phyloP scores from a whole-genome alignment of 2,888 invertebrate species.

The Ischnura elegans region DNA sequence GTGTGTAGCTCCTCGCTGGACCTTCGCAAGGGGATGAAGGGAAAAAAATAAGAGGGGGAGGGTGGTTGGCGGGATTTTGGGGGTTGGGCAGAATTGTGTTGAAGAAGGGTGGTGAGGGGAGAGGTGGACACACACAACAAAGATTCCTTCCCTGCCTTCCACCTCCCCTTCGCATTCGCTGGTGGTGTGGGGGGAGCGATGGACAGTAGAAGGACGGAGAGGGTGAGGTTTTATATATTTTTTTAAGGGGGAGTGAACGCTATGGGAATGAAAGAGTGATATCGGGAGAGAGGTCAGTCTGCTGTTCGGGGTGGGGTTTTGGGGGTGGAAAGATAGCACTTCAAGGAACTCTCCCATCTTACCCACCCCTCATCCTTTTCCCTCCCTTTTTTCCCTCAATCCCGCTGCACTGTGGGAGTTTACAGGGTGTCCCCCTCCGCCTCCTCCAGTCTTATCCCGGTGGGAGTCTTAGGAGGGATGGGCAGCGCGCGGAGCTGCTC shows the following conservation, averaged over 20 bases:
- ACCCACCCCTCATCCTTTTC: background rate
- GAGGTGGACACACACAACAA: slow-evolving; percentile 51
- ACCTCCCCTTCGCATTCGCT: no score
- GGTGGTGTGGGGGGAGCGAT: background rate
- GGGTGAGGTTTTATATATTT: background rate
- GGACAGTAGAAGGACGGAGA: background rate
- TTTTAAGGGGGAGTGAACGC: slow-evolving; percentile 38
- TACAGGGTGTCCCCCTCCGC: slow-evolving; percentile 37
- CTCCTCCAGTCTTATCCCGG: slow-evolving; percentile 56
- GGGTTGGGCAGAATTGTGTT: slow-evolving; percentile 56
- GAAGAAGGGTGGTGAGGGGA: slow-evolving; percentile 42
- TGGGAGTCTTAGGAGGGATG: slow-evolving; percentile 53
- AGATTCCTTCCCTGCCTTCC: slow-evolving; percentile 49
- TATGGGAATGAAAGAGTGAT: slow-evolving; percentile 67
- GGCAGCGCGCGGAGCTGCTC: slow-evolving; percentile 60
- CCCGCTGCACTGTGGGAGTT: slow-evolving; percentile 60
- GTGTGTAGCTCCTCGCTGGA: slow-evolving; percentile 36
- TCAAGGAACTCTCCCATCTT: slow-evolving; percentile 56
- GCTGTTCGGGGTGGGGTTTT: background rate
- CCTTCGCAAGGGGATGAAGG: background rate
- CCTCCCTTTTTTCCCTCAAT: slow-evolving; percentile 18
- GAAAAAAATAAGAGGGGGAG: slow-evolving; percentile 26
- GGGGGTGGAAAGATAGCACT: slow-evolving; percentile 48
- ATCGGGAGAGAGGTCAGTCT: slow-evolving; percentile 58
- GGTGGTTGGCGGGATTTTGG: slow-evolving; percentile 40